Percentiles rank a stretch among this genome's conserved stretches.
Evolutionary conservation across 2,888 invertebrate species (phyloP).

Genomic region (Diadegma fenestrale): DNA sequence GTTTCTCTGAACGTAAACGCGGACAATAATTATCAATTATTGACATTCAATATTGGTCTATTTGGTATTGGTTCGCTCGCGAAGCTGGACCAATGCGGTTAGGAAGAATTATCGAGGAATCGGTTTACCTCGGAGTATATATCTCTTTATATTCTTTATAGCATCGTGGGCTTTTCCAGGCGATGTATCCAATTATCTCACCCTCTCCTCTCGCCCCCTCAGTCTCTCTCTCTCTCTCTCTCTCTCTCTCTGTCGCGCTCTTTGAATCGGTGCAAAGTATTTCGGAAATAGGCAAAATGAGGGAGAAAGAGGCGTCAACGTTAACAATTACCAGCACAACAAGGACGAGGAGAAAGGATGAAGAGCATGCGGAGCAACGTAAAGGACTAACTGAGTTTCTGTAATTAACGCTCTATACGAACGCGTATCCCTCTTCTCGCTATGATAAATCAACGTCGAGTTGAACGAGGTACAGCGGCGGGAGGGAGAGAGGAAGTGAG

Average conservation of each 20-base stretch:
- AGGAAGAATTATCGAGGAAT: constrained; percentile 67
- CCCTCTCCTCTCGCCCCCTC: neutral
- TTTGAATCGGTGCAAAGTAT: constrained; percentile 51
- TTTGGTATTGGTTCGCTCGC: constrained; percentile 38
- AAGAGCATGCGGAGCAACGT: constrained; percentile 52
- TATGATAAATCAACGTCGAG: constrained; percentile 69
- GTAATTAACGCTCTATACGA: constrained; percentile 69
- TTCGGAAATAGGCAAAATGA: constrained; percentile 33
- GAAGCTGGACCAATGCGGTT: constrained; percentile 41
- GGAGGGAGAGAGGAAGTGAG: constrained; percentile 31
- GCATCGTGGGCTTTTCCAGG: constrained; percentile 17
- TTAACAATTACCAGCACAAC: constrained; percentile 1
- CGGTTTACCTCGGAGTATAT: too few species aligned
- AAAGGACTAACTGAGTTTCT: constrained; percentile 68
- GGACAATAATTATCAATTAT: constrained; percentile 67
- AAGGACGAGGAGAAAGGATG: constrained; percentile 20
- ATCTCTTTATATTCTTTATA: constrained; percentile 14
- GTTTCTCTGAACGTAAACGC: neutral
- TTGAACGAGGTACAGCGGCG: constrained; percentile 46
- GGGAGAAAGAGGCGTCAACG: constrained; percentile 6
- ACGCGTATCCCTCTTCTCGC: constrained; percentile 66
- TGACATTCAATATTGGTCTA: constrained; percentile 66
- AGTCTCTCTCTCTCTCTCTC: constrained; percentile 27
- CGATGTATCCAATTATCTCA: constrained; percentile 50
- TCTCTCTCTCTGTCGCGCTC: constrained; percentile 28